Conservation (phyloP, 2,113 vertebrate genomes). For the Craseonycteris thonglongyai region DNA sequence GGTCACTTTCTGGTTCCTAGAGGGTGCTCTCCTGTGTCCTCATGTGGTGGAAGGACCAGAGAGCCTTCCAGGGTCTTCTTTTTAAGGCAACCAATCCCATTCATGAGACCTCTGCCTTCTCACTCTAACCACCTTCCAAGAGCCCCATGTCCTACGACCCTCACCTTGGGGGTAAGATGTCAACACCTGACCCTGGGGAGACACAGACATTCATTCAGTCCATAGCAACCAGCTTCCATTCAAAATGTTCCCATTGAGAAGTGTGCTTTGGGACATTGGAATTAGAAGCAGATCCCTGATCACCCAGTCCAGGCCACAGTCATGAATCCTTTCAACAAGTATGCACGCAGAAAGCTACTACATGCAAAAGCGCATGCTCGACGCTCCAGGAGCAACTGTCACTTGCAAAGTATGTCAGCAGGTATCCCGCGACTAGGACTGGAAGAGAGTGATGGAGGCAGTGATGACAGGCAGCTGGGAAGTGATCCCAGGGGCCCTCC, state of each 20-base stretch:
- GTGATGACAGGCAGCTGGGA: background rate
- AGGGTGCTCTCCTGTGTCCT: background rate
- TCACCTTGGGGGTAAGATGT: background rate
- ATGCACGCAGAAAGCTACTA: rapidly evolving
- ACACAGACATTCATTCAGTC: background rate
- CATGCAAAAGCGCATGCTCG: background rate
- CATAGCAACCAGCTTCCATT: background rate
- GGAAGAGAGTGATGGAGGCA: too few species aligned
- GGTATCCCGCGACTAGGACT: background rate
- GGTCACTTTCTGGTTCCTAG: background rate
- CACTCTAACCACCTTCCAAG: background rate
- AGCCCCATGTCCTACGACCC: rapidly evolving
- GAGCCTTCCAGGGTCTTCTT: background rate
- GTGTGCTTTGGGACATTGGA: background rate
- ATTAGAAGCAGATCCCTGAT: background rate
- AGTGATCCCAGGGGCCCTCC: rapidly evolving
- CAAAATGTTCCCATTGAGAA: background rate
- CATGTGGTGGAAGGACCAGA: background rate
- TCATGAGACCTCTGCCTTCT: background rate
- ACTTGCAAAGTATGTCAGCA: background rate
- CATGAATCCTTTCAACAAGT: background rate
- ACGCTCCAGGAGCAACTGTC: background rate
- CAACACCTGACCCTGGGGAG: background rate
- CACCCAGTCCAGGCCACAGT: background rate
- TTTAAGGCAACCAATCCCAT: background rate